Conservation (phyloP, 2,113 vertebrate genomes). For the Synchiropus splendidus region DNA sequence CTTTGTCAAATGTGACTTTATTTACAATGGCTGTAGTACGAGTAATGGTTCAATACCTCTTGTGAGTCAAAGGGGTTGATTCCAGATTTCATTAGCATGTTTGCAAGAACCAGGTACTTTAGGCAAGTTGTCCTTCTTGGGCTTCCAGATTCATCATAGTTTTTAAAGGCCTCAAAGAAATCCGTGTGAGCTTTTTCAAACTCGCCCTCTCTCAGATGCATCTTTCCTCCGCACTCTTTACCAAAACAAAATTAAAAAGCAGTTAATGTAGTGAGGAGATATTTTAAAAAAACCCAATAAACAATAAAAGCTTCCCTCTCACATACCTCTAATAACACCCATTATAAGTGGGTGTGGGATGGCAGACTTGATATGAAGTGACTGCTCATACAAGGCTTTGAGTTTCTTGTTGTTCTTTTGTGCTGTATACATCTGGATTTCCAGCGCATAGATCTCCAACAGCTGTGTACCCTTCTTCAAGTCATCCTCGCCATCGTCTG, state of each 20-base stretch:
- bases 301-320: no score
- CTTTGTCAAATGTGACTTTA: no score
- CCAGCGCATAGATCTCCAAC: conserved; percentile 96
- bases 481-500: conserved; percentile 97
- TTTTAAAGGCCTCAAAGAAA: conserved; percentile 99
- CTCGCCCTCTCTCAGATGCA: conserved; percentile 98
- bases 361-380: conserved; percentile 98
- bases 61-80: conserved; percentile 99
- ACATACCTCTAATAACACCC: conserved; percentile 95
- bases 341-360: conserved; percentile 98
- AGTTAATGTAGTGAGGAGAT: background rate
- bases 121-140: conserved; percentile 96
- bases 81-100: conserved; percentile 99
- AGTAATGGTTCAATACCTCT: conserved; percentile 70
- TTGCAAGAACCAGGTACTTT: conserved; percentile 98
- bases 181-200: conserved; percentile 99
- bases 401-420: conserved; percentile 99
- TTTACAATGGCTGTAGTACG: no score
- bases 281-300: background rate
- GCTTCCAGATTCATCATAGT: conserved; percentile 98
- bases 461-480: conserved; percentile 97
- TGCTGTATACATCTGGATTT: conserved; percentile 99
- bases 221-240: conserved; percentile 97
- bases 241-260: conserved; percentile 29
- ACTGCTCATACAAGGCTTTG: conserved; percentile 97